Base-by-base conservation (phyloP, 1,140 invertebrate species). In the Trachymyrmex cornetzi region DNA sequence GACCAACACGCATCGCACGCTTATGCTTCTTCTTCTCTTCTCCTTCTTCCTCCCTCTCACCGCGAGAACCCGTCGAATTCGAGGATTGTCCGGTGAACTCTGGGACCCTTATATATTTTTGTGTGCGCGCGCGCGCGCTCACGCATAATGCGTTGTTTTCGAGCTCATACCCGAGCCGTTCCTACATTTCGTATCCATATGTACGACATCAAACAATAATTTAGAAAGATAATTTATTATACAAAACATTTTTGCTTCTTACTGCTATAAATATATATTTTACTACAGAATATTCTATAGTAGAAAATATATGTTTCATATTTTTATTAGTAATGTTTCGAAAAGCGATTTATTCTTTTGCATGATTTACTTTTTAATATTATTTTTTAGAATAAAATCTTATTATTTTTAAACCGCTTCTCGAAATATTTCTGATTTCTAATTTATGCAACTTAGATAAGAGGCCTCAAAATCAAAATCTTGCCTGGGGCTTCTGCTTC, bases 1-100 rank as follows among this genome's bases (percentile, higher is more conserved):
- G 64, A 75, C 50, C 75, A 80, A 79, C 80, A 82, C 80, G 81
- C 64, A 74, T 57, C 81, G 86, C 85, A 90, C 88, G 87, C 77
- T 92, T 92, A 91, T 89, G 88, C 92, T 92, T 88, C 59, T 27
- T n/a, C 57, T 19, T 24, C 57, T 63, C 86, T 81, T 69, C 9
- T 30, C n/a, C 85, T 89, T 57, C 57, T 0, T 38, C 30, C 34
- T 22, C n/a, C 34, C 16, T n/a, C 66, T 90, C 88, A 50, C 53
- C 55, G 88, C 87, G 85, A 80, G 72, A 61, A 82, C 63, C n/a
- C 63, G 27, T 53, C 80, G 55, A 84, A 81, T 81, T 71, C 79
- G 66, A 57, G 38, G 44, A 75, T 34, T 22, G 80, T 16, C 44
- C 80, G 14, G 5, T 59, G 67, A 48, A 82, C 22, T n/a, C 67